Base-by-base conservation (phyloP, 2,797 vertebrate genomes). In the Scolopax rusticola region DNA sequence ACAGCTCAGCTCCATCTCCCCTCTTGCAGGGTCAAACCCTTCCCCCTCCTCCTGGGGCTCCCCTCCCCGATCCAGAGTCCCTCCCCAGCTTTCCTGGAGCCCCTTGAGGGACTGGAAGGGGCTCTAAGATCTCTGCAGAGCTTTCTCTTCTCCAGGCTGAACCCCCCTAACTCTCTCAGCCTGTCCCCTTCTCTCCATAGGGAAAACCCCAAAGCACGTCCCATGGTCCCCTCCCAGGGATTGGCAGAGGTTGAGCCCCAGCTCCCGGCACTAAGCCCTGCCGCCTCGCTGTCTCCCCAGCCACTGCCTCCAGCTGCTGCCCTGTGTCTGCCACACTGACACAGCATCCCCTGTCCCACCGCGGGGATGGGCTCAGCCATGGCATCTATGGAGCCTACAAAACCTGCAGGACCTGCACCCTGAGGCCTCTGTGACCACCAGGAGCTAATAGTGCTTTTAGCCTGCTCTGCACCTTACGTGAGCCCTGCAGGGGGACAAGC, bases 281-380 rank as follows among this genome's bases (percentile, higher is more conserved):
- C 30, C 36, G 24, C 56, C 84, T 43, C 11, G 0, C 64, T 68
- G 85, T 30, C 45, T 85, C 83, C 33, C 17, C 1, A 1, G 41
- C 60, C 25, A 40, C 47, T 3, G 6, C 69, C 74, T 81, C 75
- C 89, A 67, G 43, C 85, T 81, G 53, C 76, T 5, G 1, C 7
- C 40, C 48, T 1, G 0, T 8, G n/a, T 8, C 70, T 15, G 43
- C 3, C 1, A n/a, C 50, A 27, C 67, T 64, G 67, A 27, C 28
- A 27, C 27, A 53, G 51, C 9, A 1, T 33, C 40, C 50, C 18
- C 53, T 38, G n/a, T 40, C 50, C 54, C 64, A 27, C 50, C 2
- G 0, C 0, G 3, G 47, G 25, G 41, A 67, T 0, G 0, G 25
- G 48, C 61, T 57, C 59, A 69, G 19, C 36, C 67, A 27, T 30